These are phyloP conservation scores for Atherinosoma microstoma DNA, from an alignment of 2,797 vertebrate genomes.

Conservation along the genomic window DNA sequence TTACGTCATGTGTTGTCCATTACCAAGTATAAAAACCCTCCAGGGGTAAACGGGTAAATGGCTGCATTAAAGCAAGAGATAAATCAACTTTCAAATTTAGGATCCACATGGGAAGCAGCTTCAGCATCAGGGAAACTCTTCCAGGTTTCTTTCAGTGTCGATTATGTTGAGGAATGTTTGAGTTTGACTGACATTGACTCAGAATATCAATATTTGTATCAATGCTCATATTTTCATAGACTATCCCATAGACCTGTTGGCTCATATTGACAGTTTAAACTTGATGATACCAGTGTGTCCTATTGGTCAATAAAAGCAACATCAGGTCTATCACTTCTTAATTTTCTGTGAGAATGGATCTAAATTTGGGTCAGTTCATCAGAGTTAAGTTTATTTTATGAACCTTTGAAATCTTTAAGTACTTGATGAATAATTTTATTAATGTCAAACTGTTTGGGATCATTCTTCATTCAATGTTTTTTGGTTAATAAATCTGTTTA, in stretches of 20 bases:
- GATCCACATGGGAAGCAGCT: conserved; percentile 33
- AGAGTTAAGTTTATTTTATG: conserved; percentile 17
- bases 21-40: conserved; percentile 73
- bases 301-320: conserved; percentile 8
- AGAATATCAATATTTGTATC: neutral
- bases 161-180: conserved; percentile 14
- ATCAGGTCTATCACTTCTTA: neutral
- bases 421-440: conserved; percentile 29
- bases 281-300: neutral
- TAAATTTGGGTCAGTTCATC: neutral
- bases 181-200: neutral
- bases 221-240: too few species aligned
- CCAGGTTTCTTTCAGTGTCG: conserved; percentile 1
- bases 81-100: conserved; percentile 56
- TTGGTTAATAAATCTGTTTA: conserved; percentile 20
- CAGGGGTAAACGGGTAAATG: conserved; percentile 57
- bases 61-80: conserved; percentile 44
- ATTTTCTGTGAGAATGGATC: neutral
- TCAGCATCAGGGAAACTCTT: conserved; percentile 18
- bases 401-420: conserved; percentile 2
- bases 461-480: conserved; percentile 17
- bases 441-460: conserved; percentile 21
- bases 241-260: neutral
- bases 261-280: neutral
- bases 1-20: conserved; percentile 70